These are phyloP conservation scores for Lacanobia oleracea DNA, from an alignment of 2,888 invertebrate species.

Conservation along the genomic window DNA sequence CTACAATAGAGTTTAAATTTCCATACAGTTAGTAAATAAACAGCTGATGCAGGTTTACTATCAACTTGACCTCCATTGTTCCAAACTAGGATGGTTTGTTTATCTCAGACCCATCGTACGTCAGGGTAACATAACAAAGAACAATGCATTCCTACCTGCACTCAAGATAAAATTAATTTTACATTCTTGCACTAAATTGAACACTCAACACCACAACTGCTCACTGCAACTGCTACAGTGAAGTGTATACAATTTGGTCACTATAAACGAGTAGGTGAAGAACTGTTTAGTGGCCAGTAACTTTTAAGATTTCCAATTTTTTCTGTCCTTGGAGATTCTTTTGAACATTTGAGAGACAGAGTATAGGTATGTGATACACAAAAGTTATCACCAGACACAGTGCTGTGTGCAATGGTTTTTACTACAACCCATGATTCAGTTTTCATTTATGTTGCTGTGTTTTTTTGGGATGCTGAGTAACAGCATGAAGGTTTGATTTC, in stretches of 20 bases:
- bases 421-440: no score
- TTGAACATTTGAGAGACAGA: no score
- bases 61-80: slow-evolving; percentile 22
- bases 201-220: not conserved
- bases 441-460: no score
- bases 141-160: slow-evolving; percentile 29
- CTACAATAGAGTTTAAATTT: not conserved
- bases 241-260: not conserved
- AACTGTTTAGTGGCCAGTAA: no score
- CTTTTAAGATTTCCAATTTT: no score
- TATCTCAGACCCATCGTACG: slow-evolving; percentile 9
- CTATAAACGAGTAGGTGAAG: no score
- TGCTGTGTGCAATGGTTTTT: no score
- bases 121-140: slow-evolving; percentile 38
- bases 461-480: no score
- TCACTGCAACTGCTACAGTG: not conserved
- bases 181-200: not conserved
- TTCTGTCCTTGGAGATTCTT: no score
- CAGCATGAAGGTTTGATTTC: no score
- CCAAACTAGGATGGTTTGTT: slow-evolving; percentile 23
- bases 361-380: no score
- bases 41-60: slow-evolving; percentile 13
- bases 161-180: slow-evolving; percentile 5
- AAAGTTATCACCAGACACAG: no score
- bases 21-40: not conserved